Evolutionary conservation across 2,888 invertebrate genomes (phyloP).

Genomic region (Hypena proboscidalis): DNA sequence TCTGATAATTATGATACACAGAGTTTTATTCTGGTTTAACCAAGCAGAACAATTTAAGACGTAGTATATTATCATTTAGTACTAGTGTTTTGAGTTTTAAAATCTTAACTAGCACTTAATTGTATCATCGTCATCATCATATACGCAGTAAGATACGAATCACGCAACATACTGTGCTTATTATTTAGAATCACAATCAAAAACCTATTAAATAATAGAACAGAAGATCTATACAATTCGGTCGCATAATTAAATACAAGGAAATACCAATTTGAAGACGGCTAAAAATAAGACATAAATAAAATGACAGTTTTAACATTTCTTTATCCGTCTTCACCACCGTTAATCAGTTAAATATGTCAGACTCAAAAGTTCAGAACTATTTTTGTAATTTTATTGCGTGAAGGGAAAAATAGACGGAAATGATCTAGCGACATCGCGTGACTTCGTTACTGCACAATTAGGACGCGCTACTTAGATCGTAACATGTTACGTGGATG

Average conservation of each 20-base stretch:
- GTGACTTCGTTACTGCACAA: slow-evolving; percentile 33
- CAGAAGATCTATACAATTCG: not conserved
- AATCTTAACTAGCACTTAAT: slow-evolving; percentile 1
- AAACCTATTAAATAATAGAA: not conserved
- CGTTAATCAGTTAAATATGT: not conserved
- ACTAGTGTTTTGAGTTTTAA: not conserved
- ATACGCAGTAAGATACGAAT: too few relatives aligned
- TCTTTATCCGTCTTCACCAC: not conserved
- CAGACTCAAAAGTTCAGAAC: not conserved
- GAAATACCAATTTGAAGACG: not conserved
- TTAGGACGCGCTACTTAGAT: slow-evolving; percentile 31
- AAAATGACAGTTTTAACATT: not conserved
- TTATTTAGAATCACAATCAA: slow-evolving; percentile 1
- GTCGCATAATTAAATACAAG: not conserved
- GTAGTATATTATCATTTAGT: slow-evolving; percentile 10
- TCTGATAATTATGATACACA: too few relatives aligned
- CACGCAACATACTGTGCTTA: too few relatives aligned
- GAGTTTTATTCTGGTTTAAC: too few relatives aligned
- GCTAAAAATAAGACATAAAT: not conserved
- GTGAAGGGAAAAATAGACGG: not conserved
- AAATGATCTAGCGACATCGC: slow-evolving; percentile 37
- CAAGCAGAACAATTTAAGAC: too few relatives aligned
- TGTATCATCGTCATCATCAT: not conserved
- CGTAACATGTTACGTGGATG: slow-evolving; percentile 26
- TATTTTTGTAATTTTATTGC: slow-evolving; percentile 4